Base-by-base conservation (phyloP, 1,140 invertebrate species). In the Drosophila nikananu region DNA sequence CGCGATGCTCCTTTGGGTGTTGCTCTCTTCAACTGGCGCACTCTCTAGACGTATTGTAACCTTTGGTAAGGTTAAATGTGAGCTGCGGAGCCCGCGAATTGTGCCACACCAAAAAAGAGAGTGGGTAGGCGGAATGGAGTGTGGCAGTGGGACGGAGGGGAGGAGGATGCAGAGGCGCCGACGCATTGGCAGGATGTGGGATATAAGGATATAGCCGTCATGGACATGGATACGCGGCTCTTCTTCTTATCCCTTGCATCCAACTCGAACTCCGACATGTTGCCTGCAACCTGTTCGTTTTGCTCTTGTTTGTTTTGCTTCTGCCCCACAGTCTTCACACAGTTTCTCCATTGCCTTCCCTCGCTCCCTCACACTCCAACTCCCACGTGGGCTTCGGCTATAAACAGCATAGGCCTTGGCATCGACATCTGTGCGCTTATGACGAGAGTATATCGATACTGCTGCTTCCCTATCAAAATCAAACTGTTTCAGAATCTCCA, bases 1-100 rank as follows among this genome's bases (percentile, higher is more conserved):
- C 44, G 30, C 17, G 62, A 65, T 66, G 59, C 41, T 66, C 41
- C 41, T 66, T 66, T 54, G 37, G 65, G 37, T 63, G 44, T 39
- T 52, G 57, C 51, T 74, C 49, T 57, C 72, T 75, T 42, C 54
- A 48, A 57, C 72, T 57, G 72, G n/a, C 72, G 48, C 60, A 37
- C 67, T 71, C 64, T 68, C 44, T 42, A 37, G 64, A 68, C 44
- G 64, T 44, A 76, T 66, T 64, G 76, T 86, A 86, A 86, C 83
- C 83, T 86, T 87, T 86, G 64, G 66, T 87, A 87, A 86, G 83
- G 83, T 86, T 86, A 86, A 86, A 86, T 86, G 80, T 83, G 71
- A 82, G 61, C 82, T 76, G 51, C 44, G 52, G 68, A 62, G 55
- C 55, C 60, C 83, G 80, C 83, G 82, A 84, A 84, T 74, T 81